Evolutionary conservation across 2,797 vertebrate species (phyloP), one percentile per base, ranked within the genome.

Genomic region (Catharus ustulatus): DNA sequence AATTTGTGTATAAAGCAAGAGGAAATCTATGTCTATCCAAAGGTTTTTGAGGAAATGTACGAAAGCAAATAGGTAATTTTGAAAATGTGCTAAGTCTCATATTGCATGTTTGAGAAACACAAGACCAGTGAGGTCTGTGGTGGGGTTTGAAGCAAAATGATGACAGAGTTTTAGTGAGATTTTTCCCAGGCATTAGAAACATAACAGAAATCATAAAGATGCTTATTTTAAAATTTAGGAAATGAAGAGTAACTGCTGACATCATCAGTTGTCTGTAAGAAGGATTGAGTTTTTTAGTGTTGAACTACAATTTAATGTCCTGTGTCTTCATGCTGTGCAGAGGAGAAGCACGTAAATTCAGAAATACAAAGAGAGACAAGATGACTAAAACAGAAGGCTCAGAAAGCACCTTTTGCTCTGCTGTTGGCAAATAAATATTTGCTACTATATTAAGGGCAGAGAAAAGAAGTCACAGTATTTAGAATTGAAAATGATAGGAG

Each of bases 331-430:
- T 72, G 46, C 16, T 57, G 7, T n/a, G 7, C 6, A 10, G 32
- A 71, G 67, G 30, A 91, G 40, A 66, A 89, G 7, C n/a, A n/a
- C n/a, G n/a, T 16, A 84, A 71, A 68, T 77, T 77, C 57, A 84
- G 79, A 85, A 93, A 77, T 40, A 55, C 14, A 62, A 40, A 54
- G 24, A 58, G 17, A 49, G 15, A 51, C 38, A 42, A 64, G 30
- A n/a, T 52, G 2, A 52, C 30, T 71, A 10, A 68, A 88, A 16
- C 10, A 57, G 54, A 67, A 88, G 38, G 3, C 38, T 77, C 4
- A 2, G 29, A 89, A 85, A 85, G 17, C 14, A 49, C 18, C 13
- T 61, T 76, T 73, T 80, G 8, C 27, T 61, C 49, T 59, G 7
- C 21, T 69, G 14, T 18, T 69, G 61, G 23, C 20, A 40, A 80